A percentile compares a stretch with the other conserved stretches of the same genome.
These are phyloP conservation scores for Stegostoma tigrinum DNA, from an alignment of 2,113 vertebrate species.

Conservation along the genomic window DNA sequence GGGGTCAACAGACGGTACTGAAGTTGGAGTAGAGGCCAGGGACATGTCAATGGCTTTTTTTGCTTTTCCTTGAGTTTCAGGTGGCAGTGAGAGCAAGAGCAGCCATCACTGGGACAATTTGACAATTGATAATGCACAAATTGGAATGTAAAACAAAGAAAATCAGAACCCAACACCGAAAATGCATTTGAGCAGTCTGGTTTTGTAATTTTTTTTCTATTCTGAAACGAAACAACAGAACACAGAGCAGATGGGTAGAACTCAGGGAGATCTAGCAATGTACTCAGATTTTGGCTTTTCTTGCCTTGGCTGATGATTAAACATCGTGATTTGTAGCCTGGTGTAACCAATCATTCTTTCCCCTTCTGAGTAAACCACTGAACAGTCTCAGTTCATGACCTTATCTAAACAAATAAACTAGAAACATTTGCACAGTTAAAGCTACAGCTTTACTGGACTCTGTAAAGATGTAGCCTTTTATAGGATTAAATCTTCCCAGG, in stretches of 20 bases:
- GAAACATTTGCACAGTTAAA: background rate
- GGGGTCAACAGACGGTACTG: background rate
- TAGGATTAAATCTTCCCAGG: background rate
- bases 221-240: background rate
- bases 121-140: background rate
- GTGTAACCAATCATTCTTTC: constrained; percentile 24
- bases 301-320: background rate
- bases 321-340: constrained; percentile 15
- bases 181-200: background rate
- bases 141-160: background rate
- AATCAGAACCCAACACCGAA: background rate
- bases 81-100: background rate
- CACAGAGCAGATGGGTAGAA: background rate
- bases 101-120: background rate
- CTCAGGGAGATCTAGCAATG: background rate
- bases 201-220: background rate
- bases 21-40: background rate
- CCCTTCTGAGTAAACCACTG: background rate
- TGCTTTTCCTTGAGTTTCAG: too few species aligned
- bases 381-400: background rate
- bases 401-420: constrained; percentile 1
- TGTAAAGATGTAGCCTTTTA: background rate
- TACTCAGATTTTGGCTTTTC: constrained; percentile 7
- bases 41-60: background rate
- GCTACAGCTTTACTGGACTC: background rate